Base-by-base conservation (phyloP, 2,797 vertebrate genomes). In the Potorous gilbertii region DNA sequence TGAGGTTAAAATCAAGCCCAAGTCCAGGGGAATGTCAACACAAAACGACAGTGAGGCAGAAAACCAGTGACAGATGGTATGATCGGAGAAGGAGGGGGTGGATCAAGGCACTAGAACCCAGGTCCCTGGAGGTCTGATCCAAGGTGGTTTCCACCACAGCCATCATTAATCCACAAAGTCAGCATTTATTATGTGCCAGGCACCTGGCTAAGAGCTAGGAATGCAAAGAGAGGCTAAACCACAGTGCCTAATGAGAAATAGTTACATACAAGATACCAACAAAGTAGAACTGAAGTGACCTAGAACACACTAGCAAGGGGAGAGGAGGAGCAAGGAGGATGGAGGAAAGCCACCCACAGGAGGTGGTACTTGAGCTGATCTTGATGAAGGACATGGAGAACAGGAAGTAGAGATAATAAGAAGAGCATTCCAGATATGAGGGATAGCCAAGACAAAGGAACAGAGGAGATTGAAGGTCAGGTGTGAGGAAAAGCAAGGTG, bases 311-410 rank as follows among this genome's bases (percentile, higher is more conserved):
- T 29, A 28, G 56, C 28, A 11, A 11, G 28, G 62, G 3, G 2
- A 29, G 1, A 0, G 0, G 12, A 1, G 0, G 12, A 16, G 54
- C 0, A 0, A 14, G 5, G 8, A 9, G 55, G 34, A 9, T 1
- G 16, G 5, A 11, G 28, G 18, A 16, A 59, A 56, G 55, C 29
- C 31, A 21, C 55, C 29, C 12, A 11, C 90, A 54, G n/a, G 2
- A 52, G 54, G 18, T 0, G 1, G 57, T 0, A 0, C 52, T 59
- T 0, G 2, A 66, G 81, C 46, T 28, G 74, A 90, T 27, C 27
- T 34, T 12, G 0, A 46, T 54, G 9, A 27, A 11, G 66, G 50
- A 28, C 27, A 28, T 4, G 94, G 54, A 46, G 28, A 11, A 13
- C 12, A 13, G 4, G 28, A n/a, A 21, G 1, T 0, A 4, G 6